Conservation (phyloP, 2,113 vertebrate species). For the Sphyrna mokarran region DNA sequence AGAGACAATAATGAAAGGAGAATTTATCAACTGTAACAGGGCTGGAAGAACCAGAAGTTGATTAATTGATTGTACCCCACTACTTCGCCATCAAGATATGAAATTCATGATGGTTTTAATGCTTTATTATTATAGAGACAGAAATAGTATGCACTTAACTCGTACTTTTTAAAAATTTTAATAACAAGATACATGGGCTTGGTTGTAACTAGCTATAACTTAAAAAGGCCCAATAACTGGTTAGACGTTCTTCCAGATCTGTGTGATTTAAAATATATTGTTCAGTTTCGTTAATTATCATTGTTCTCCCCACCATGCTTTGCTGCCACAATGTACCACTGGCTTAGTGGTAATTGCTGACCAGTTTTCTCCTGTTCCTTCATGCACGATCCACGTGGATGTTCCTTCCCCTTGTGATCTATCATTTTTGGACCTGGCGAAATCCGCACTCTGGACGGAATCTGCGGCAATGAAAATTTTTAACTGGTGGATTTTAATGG, state of each 20-base stretch:
- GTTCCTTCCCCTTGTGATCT: slow-evolving; percentile 23
- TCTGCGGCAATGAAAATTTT: neutral
- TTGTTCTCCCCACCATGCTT: slow-evolving; percentile 59
- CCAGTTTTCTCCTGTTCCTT: slow-evolving; percentile 73
- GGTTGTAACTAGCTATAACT: neutral
- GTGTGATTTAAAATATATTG: slow-evolving; percentile 30
- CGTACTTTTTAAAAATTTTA: neutral
- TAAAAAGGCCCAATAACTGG: neutral
- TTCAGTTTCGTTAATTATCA: slow-evolving; percentile 50
- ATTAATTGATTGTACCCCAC: neutral
- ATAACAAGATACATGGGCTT: neutral
- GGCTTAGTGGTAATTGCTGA: slow-evolving; percentile 65
- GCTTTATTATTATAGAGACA: neutral
- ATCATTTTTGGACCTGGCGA: neutral
- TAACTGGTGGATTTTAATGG: slow-evolving; percentile 33
- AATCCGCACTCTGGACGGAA: neutral
- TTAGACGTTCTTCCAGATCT: slow-evolving; percentile 49
- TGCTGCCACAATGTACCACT: slow-evolving; percentile 56
- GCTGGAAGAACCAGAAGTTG: neutral
- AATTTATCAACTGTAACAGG: neutral
- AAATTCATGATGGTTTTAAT: neutral
- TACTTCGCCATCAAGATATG: neutral
- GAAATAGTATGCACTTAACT: neutral
- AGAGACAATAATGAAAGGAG: neutral
- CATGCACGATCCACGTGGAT: slow-evolving; percentile 50